phyloP scores from a whole-genome alignment of 2,797 vertebrate genomes.

The Cyprinella venusta region DNA sequence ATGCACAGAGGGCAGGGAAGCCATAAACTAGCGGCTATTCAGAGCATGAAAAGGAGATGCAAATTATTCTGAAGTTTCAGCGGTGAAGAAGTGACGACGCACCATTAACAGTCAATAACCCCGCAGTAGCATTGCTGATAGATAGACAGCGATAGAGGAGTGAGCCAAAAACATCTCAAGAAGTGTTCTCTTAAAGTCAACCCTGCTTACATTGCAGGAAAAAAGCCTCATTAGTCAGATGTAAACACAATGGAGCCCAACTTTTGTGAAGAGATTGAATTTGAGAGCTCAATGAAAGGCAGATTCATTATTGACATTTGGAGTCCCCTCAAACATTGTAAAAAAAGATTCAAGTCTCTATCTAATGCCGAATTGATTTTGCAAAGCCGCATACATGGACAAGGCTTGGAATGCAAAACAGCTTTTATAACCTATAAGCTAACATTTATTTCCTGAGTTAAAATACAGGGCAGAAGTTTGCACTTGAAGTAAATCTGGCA shows the following conservation, averaged over 20 bases:
- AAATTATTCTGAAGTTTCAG: conserved; percentile 76
- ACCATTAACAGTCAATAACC: conserved; percentile 62
- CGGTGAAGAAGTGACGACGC: conserved; percentile 65
- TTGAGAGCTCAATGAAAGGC: conserved; percentile 31
- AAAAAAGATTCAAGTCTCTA: conserved; percentile 40
- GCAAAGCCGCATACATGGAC: conserved; percentile 8
- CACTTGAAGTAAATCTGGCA: background rate
- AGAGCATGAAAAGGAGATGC: conserved; percentile 80
- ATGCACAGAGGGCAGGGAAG: conserved; percentile 69
- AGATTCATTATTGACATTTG: conserved; percentile 48
- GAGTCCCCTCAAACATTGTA: conserved; percentile 24
- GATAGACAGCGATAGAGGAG: background rate
- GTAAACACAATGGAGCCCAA: background rate
- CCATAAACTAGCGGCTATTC: conserved; percentile 81
- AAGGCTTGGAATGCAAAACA: conserved; percentile 28
- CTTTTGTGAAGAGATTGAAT: conserved; percentile 27
- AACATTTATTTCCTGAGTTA: conserved; percentile 52
- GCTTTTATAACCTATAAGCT: conserved; percentile 61
- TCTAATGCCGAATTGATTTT: conserved; percentile 35
- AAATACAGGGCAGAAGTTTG: background rate
- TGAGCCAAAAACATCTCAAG: background rate
- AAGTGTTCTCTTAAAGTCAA: background rate
- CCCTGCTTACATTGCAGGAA: background rate
- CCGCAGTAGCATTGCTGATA: background rate
- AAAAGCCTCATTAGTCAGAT: conserved; percentile 11